Base-by-base conservation (phyloP, 2,797 vertebrate species). In the Trematomus bernacchii region DNA sequence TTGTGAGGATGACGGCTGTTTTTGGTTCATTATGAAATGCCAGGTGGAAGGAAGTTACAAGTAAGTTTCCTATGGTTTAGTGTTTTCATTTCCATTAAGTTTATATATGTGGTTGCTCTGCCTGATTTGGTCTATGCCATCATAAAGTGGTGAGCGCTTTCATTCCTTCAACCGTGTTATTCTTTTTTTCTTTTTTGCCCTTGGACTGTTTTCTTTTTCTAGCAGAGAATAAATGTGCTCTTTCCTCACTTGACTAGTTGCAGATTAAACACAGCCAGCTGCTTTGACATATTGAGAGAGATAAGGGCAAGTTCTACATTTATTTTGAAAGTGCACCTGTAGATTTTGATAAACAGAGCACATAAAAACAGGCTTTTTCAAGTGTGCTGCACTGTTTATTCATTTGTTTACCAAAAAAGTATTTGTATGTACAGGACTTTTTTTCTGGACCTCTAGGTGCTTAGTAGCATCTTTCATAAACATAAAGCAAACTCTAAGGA, bases 11-110 rank as follows among this genome's bases (percentile, higher is more conserved):
- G 46, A 50, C 13, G 54, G 66, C 82, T 65, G 60, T 66, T 66
- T 42, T 40, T 18, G 50, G 37, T 71, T 61, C 53, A 7, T 89
- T 85, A 74, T 75, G 48, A 69, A 79, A 83, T 64, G 66, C 84
- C 85, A 93, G 87, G 85, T 92, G 88, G 85, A 89, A 85, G 87
- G 87, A 93, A 90, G 85, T 85, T 80, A 85, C 80, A 76, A 69
- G 68, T 82, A 75, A 71, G 48, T 85, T 84, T 84, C 76, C 81
- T 75, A 80, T 65, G 27, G 72, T 85, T 76, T 64, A 69, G 57
- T 85, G 77, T 88, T 90, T 89, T 83, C 48, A 40, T 84, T 87
- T 89, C 88, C 83, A 82, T 84, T 73, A 83, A 48, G 42, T 82
- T 81, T 85, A 85, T 87, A 78, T 82, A 81, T 73, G 44, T 70